Base-by-base conservation (phyloP, 2,888 invertebrate genomes). In the Steromphala cineraria region DNA sequence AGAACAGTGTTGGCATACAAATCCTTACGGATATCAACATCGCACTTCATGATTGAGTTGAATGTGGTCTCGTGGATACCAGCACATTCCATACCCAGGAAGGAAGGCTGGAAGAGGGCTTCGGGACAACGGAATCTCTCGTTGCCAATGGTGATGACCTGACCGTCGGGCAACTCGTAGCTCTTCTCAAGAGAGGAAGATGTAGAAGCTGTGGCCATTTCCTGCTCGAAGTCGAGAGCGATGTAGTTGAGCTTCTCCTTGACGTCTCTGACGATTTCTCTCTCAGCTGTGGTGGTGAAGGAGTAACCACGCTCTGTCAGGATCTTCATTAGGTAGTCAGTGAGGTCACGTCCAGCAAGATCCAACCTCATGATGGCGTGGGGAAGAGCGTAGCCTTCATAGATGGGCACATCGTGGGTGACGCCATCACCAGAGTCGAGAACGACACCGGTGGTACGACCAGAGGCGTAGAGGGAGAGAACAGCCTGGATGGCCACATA, bases 211-310 rank as follows among this genome's bases (percentile, higher is more conserved):
- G 87, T 84, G 17, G 75, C 96, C 97, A 97, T 97, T 95, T 97
- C 97, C 94, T 97, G 97, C 94, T 97, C 97, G 93, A 97, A 97
- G 95, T 97, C 97, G 89, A 97, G 95, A 83, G 97, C 97, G 86
- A 97, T 97, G 94, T 97, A 97, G 95, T 97, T 97, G 88, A 97
- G 95, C 94, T 97, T 97, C 94, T 97, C 97, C 95, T 97, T 97
- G 94, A 98, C 97, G 94, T 98, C 98, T 90, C 98, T 96, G 85
- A 98, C 98, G 93, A 98, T 98, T 95, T 98, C 98, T 92, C 97
- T 95, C 89, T 95, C 95, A 36, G 89, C 88, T 71, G 89, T 87
- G 80, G 92, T 92, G 79, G 92, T 93, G 91, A 93, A 93, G 46
- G 91, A 92, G 88, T 94, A 93, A 82, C 94, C 94, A 81, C 94